Evolutionary conservation across 2,888 invertebrate species (phyloP), one percentile per base, ranked within the genome.

Genomic region (Pyrochroa serraticornis): DNA sequence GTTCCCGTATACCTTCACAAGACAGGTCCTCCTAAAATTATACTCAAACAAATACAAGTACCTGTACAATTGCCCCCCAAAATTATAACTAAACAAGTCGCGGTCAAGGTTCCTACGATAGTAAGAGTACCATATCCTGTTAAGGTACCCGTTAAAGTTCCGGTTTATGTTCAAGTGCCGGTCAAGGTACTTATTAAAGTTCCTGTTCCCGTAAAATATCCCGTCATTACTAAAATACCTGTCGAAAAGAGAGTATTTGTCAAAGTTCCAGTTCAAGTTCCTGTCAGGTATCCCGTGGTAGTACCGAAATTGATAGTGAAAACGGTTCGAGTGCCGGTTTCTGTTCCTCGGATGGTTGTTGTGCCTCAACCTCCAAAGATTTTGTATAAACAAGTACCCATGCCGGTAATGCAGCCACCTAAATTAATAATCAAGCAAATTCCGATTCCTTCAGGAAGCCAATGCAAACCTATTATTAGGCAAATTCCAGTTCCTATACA

Each of bases 71-170:
- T 37, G 14, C 46, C 46, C 8, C 46, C 46, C 9, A 35, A 36
- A 8, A 12, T 46, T 6, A 36, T 46, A 10, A 36, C 37, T 30
- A 35, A 33, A 30, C n/a, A 46, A 22, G 36, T 46, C 22, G 22
- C 22, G 22, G 5, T 22, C 7, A 8, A 8, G n/a, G 46, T 46
- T 14, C 37, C 35, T 7, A n/a, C 35, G n/a, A 1, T 22, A 7
- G 31, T 38, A 8, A 31, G 47, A 38, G 38, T 12, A 14, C 7
- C 38, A 6, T 47, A 38, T 38, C 47, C 47, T 3, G n/a, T 22
- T 22, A 22, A 5, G 5, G 22, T 22, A 5, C 22, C 22, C 2
- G 22, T 22, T 5, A 22, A 22, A 22, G 22, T 22, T 22, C 22
- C 22, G 22, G 22, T 22, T 22, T 22, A 22, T 22, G 22, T 22